These are phyloP conservation scores for Proctacanthus coquilletti DNA, from an alignment of 1,140 invertebrate species.

Conservation along the genomic window DNA sequence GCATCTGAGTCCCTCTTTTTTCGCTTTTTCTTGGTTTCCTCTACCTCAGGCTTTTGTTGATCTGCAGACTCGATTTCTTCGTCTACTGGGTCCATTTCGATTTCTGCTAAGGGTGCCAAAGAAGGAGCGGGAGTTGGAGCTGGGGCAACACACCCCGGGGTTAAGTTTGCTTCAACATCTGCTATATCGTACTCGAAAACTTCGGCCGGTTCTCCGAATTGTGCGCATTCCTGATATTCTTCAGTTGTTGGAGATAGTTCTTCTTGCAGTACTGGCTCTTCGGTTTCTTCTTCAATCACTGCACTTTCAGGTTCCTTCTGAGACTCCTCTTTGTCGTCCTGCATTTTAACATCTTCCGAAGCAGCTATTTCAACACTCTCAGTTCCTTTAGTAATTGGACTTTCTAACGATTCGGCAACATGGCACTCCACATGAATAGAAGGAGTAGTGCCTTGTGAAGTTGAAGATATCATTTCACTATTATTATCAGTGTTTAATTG, in stretches of 20 bases:
- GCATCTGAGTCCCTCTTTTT: conserved; percentile 17
- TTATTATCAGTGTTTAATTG: background rate
- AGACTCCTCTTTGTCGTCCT: background rate
- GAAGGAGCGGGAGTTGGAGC: conserved; percentile 21
- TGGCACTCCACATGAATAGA: background rate
- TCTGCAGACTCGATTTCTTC: conserved; percentile 34
- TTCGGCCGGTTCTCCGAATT: conserved; percentile 18
- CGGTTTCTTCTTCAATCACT: conserved; percentile 13
- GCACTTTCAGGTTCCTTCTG: background rate
- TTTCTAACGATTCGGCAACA: background rate
- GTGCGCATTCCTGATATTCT: conserved; percentile 22
- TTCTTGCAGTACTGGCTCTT: conserved; percentile 7
- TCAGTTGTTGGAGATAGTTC: conserved; percentile 25
- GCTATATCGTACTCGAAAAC: conserved; percentile 11
- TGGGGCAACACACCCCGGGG: conserved; percentile 18
- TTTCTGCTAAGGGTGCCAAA: conserved; percentile 43
- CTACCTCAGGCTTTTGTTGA: conserved; percentile 9
- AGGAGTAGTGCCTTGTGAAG: background rate
- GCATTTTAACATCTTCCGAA: conserved; percentile 5
- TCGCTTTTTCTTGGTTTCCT: conserved; percentile 25
- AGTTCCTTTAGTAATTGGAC: too few relatives aligned
- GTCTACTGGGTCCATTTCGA: conserved; percentile 45
- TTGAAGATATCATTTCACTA: background rate
- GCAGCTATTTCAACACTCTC: background rate
- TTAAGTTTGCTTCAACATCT: conserved; percentile 14